Percentiles rank a stretch among this genome's conserved stretches.
phyloP scores from a whole-genome alignment of 2,113 vertebrate genomes.

The Eurystomus gularis region DNA sequence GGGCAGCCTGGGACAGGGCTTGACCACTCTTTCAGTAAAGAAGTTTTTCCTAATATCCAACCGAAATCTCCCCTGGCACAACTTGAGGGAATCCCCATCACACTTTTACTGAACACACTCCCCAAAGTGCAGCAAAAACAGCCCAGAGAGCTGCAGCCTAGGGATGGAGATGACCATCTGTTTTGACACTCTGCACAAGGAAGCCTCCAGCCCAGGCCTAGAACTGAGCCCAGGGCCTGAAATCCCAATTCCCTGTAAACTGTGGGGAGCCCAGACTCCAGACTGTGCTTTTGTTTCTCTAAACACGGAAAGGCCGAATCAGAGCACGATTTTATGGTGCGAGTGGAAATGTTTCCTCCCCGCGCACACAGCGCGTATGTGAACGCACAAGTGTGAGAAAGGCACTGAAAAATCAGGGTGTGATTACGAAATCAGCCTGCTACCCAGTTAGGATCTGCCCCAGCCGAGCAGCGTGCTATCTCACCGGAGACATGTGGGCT shows the following conservation, averaged over 20 bases:
- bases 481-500: background rate
- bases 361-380: background rate
- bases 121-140: background rate
- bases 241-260: background rate
- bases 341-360: background rate
- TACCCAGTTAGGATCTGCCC: background rate
- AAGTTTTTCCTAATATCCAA: too few relatives aligned
- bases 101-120: fast-evolving
- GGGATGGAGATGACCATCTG: fast-evolving
- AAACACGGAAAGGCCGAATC: background rate
- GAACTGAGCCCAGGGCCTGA: background rate
- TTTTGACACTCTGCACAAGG: background rate
- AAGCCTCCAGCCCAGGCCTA: background rate
- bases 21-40: too few relatives aligned
- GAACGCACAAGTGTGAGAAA: background rate
- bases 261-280: background rate
- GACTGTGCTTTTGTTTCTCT: background rate
- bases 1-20: too few relatives aligned
- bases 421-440: background rate
- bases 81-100: background rate
- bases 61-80: too few relatives aligned
- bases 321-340: background rate
- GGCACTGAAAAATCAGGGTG: constrained; percentile 8
- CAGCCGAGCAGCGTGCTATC: background rate
- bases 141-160: background rate